Base-by-base conservation (phyloP, 2,888 invertebrate species). In the Anarsia innoxiella region DNA sequence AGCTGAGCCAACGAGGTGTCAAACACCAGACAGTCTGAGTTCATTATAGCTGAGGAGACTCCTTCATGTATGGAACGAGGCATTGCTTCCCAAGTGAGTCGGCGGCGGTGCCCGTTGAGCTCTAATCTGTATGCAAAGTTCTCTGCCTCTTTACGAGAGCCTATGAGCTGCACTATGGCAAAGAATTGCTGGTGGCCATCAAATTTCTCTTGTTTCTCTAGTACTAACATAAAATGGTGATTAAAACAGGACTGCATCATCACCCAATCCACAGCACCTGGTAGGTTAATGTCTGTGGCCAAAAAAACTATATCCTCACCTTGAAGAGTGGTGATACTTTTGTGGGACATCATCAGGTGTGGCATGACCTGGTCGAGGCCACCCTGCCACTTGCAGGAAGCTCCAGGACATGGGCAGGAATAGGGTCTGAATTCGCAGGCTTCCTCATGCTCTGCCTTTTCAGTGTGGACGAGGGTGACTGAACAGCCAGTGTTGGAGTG, bases 221-320 rank as follows among this genome's bases (percentile, higher is more conserved):
- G 88, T 23, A 99, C 99, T 50, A 99, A 88, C 99, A 99, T 99
- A 67, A 99, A 99, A 77, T 99, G 96, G 69, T 97, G 97, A 39
- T 96, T 97, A 74, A 99, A 99, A 78, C 99, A 99, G 15, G 97
- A 97, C 83, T 99, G 99, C 99, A 99, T 99, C 99, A 99, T 99
- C 2, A 96, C 96, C 98, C 98, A 99, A 76, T 99, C 98, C 6
- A 99, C 98, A 19, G 98, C 99, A 41, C 99, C 99, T 4, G 99
- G 99, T 49, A 99, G 89, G 85, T 99, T 99, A 44, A 99, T 99
- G 76, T 99, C 99, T 25, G 99, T 99, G 1, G 99, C 99, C 56
- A 99, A 86, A 79, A 99, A 99, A 35, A 99, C 99, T 57, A 99
- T 99, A 72, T 99, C 99, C 82, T 99, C 99, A 35, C 95, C 97